Evolutionary conservation across 2,888 invertebrate genomes (phyloP).

Genomic region (Calephelis perditalis): DNA sequence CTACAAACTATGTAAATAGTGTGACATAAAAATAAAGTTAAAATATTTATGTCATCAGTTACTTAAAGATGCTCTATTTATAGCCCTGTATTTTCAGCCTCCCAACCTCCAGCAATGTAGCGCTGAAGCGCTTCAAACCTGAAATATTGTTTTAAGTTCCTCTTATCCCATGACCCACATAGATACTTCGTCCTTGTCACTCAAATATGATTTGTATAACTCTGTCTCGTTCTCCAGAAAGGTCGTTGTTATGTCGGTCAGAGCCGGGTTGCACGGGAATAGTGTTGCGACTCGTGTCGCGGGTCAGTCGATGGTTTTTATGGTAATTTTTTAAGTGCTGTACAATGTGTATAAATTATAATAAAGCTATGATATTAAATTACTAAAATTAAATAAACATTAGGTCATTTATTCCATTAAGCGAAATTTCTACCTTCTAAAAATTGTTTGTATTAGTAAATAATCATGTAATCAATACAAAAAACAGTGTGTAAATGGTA

Average conservation of each 20-base stretch:
- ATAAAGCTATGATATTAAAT: background rate
- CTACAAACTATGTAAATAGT: no score
- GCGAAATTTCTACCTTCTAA: no score
- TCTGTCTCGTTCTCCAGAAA: constrained; percentile 52
- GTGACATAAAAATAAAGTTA: constrained; percentile 33
- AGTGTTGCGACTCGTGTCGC: constrained; percentile 40
- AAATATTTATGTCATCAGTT: constrained; percentile 38
- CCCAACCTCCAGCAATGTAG: constrained; percentile 44
- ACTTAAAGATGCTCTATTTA: constrained; percentile 45
- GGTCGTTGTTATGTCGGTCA: constrained; percentile 72
- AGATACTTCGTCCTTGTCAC: constrained; percentile 41
- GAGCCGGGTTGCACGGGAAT: constrained; percentile 62
- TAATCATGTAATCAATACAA: no score
- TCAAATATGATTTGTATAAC: constrained; percentile 29
- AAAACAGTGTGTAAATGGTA: no score
- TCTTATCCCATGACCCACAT: constrained; percentile 74
- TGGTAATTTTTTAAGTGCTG: constrained; percentile 16
- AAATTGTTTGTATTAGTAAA: no score
- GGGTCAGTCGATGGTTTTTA: constrained; percentile 24
- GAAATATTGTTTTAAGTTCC: constrained; percentile 51
- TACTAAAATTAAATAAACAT: no score
- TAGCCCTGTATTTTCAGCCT: constrained; percentile 51
- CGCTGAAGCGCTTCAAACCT: constrained; percentile 54
- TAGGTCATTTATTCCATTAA: no score
- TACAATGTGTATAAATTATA: constrained; percentile 7